A percentile compares a stretch with the other conserved stretches of the same genome.
Evolutionary conservation across 2,797 vertebrate species (phyloP).

Genomic region (Mus caroli): DNA sequence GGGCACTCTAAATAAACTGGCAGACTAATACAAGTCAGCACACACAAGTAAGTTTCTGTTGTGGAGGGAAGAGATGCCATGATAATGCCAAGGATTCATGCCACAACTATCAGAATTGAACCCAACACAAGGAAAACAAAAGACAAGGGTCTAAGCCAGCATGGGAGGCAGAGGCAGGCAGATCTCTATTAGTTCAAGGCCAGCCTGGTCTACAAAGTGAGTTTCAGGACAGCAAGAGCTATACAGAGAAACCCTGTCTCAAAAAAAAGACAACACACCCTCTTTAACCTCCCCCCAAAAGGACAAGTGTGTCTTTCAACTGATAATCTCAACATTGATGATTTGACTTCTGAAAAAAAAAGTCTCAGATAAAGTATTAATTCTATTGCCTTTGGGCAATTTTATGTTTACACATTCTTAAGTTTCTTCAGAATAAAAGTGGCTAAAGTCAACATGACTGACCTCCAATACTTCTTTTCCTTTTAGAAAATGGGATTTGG

Average conservation of each 20-base stretch:
- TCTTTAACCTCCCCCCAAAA: neutral
- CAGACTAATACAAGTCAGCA: neutral
- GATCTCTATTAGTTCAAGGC: neutral
- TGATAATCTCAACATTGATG: neutral
- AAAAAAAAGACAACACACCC: neutral
- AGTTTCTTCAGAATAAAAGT: conserved; percentile 21
- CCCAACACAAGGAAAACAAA: neutral
- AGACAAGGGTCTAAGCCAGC: neutral
- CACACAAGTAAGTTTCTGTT: neutral
- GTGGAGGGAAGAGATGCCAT: neutral
- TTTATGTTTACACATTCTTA: conserved; percentile 44
- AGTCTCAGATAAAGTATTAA: neutral
- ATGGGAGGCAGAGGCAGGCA: neutral
- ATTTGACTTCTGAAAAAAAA: neutral
- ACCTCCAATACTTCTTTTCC: neutral
- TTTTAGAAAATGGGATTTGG: conserved; percentile 46
- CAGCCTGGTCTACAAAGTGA: neutral
- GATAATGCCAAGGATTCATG: neutral
- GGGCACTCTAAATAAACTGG: neutral
- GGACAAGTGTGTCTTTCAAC: neutral
- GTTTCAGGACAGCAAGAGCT: neutral
- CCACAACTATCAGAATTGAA: neutral
- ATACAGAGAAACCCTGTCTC: neutral
- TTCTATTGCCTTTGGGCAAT: neutral
- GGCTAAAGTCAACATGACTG: neutral